Evolutionary conservation across 2,888 invertebrate genomes (phyloP).

Genomic region (Melanostoma mellinum): DNA sequence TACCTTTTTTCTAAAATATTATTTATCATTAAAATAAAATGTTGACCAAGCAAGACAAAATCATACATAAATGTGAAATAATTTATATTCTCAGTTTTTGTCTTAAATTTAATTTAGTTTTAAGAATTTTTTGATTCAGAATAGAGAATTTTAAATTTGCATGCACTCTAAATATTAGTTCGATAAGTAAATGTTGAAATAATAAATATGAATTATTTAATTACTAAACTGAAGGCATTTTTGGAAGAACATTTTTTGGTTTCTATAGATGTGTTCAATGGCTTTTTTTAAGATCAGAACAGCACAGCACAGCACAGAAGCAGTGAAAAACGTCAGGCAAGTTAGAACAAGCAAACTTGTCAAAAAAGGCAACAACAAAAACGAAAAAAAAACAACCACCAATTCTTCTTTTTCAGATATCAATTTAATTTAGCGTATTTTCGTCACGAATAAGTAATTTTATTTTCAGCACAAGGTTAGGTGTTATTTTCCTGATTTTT

Average conservation of each 20-base stretch:
- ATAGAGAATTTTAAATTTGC: conserved; percentile 53
- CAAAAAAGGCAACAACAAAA: no score
- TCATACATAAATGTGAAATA: conserved; percentile 40
- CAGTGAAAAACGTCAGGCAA: no score
- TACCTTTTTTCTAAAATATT: conserved; percentile 29
- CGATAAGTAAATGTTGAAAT: conserved; percentile 61
- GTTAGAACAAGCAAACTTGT: no score
- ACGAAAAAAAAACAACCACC: no score
- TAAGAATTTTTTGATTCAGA: conserved; percentile 33
- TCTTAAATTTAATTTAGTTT: conserved; percentile 33
- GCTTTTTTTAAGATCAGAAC: no score
- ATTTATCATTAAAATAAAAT: conserved; percentile 39
- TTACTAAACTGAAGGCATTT: conserved; percentile 1
- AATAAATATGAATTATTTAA: conserved; percentile 59
- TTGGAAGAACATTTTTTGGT: neutral
- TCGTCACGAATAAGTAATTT: no score
- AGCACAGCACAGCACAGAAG: no score
- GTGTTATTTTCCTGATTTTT: no score
- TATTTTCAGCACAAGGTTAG: no score
- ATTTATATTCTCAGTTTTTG: conserved; percentile 20
- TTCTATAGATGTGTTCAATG: no score
- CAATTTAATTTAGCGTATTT: no score
- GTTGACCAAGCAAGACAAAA: conserved; percentile 24
- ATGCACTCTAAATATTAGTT: conserved; percentile 54
- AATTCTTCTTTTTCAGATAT: no score